Conservation (phyloP, 2,113 vertebrate genomes). For the Hippocampus mohnikei region DNA sequence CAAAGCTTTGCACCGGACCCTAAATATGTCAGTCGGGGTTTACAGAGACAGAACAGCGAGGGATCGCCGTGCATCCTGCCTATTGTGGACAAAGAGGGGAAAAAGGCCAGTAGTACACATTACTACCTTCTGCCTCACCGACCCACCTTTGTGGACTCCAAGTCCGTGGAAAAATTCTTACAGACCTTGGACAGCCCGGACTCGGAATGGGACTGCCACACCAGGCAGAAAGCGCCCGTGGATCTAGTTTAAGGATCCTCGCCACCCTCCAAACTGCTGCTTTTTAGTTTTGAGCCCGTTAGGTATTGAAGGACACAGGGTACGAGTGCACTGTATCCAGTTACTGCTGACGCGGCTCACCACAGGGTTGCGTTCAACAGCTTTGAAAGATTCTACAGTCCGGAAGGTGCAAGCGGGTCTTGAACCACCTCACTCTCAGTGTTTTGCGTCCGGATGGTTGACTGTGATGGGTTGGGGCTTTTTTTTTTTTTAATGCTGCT, state of each 20-base stretch:
- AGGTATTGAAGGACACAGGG: slow-evolving; percentile 60
- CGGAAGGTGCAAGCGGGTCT: slow-evolving; percentile 70
- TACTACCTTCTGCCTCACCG: slow-evolving; percentile 91
- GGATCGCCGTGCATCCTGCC: slow-evolving; percentile 93
- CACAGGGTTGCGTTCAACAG: slow-evolving; percentile 32
- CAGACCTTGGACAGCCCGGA: slow-evolving; percentile 63
- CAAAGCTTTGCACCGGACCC: slow-evolving; percentile 97
- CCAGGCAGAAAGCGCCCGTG: slow-evolving; percentile 50
- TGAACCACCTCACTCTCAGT: slow-evolving; percentile 65
- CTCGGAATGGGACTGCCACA: slow-evolving; percentile 60
- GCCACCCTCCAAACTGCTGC: slow-evolving; percentile 59
- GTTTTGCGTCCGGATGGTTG: slow-evolving; percentile 58
- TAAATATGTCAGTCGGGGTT: slow-evolving; percentile 88
- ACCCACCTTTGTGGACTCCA: slow-evolving; percentile 79
- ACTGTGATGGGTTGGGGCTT: slow-evolving; percentile 51
- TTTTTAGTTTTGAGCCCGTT: slow-evolving; percentile 44
- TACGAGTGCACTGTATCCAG: slow-evolving; percentile 63
- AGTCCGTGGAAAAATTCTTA: slow-evolving; percentile 74
- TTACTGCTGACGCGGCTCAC: slow-evolving; percentile 67
- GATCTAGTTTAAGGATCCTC: slow-evolving; percentile 60
- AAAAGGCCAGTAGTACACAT: slow-evolving; percentile 88
- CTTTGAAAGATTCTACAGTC: slow-evolving; percentile 51
- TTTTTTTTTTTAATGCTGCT: slow-evolving; percentile 38
- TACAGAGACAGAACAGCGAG: slow-evolving; percentile 90
- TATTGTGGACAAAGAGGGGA: slow-evolving; percentile 84